These are phyloP conservation scores for Drosophila kanekoi DNA, from an alignment of 2,888 invertebrate species.

Conservation along the genomic window DNA sequence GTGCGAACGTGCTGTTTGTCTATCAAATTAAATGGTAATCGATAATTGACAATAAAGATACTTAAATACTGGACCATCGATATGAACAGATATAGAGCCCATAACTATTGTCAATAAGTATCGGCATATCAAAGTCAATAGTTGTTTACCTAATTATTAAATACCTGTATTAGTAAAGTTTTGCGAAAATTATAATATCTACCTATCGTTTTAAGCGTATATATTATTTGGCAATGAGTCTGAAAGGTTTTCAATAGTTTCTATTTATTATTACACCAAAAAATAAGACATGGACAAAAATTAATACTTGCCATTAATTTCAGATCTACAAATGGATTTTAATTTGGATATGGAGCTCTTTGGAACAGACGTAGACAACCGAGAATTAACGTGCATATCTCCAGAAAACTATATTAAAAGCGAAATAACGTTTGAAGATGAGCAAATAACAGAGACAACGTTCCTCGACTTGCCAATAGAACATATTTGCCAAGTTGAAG, in stretches of 20 bases:
- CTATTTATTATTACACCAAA: background rate
- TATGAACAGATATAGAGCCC: background rate
- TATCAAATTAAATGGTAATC: background rate
- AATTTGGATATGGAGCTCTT: background rate
- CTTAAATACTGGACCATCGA: constrained; percentile 13
- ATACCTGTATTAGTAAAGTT: background rate
- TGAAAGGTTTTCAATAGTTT: background rate
- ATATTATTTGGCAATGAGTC: background rate
- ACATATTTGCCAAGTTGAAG: constrained; percentile 37
- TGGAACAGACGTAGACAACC: background rate
- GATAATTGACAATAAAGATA: background rate
- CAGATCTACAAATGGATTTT: constrained; percentile 20
- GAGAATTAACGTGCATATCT: background rate
- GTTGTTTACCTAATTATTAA: constrained; percentile 12
- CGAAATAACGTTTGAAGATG: constrained; percentile 49
- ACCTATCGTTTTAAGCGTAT: background rate
- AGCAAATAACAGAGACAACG: constrained; percentile 45
- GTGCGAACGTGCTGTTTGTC: background rate
- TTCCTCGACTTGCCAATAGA: constrained; percentile 30
- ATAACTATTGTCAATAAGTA: constrained; percentile 20
- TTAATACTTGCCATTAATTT: background rate
- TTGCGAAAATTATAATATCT: background rate
- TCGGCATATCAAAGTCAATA: background rate
- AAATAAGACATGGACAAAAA: background rate
- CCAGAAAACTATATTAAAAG: constrained; percentile 23